Evolutionary conservation across 2,888 invertebrate species (phyloP).

Genomic region (Pandemis cinnamomeana): DNA sequence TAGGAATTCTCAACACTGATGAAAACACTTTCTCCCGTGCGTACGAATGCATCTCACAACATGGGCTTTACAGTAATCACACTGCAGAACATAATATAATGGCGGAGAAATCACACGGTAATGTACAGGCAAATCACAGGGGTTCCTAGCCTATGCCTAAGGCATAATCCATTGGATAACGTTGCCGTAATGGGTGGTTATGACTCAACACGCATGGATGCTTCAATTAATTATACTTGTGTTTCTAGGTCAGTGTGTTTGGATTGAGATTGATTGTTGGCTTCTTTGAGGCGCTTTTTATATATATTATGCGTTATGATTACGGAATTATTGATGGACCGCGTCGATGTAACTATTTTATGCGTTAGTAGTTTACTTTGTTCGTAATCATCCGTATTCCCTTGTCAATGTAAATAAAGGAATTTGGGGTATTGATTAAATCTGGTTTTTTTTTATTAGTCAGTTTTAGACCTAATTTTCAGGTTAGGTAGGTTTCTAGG

Average conservation of each 20-base stretch:
- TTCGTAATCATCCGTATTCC: too few species aligned
- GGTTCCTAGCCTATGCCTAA: neutral
- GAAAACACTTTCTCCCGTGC: neutral
- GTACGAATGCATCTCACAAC: neutral
- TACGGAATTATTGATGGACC: slow-evolving; percentile 18
- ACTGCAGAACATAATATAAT: slow-evolving; percentile 1
- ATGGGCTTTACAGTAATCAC: too few species aligned
- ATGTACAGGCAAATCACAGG: slow-evolving; percentile 20
- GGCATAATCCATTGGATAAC: slow-evolving; percentile 40
- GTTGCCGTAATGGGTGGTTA: slow-evolving; percentile 18
- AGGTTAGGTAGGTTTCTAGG: too few species aligned
- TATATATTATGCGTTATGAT: neutral
- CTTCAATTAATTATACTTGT: slow-evolving; percentile 20
- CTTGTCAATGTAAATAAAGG: too few species aligned
- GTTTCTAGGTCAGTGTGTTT: slow-evolving; percentile 35
- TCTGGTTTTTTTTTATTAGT: too few species aligned
- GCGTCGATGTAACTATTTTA: neutral
- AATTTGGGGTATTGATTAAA: too few species aligned
- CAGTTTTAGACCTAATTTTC: too few species aligned
- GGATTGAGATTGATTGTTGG: slow-evolving; percentile 22
- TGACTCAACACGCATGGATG: slow-evolving; percentile 23
- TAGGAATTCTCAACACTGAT: neutral
- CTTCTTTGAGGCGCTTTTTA: slow-evolving; percentile 1
- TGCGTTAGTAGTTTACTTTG: neutral
- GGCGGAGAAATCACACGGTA: slow-evolving; percentile 30